These are phyloP conservation scores for Muschampia plurimacula DNA, from an alignment of 2,888 invertebrate species.

Conservation along the genomic window DNA sequence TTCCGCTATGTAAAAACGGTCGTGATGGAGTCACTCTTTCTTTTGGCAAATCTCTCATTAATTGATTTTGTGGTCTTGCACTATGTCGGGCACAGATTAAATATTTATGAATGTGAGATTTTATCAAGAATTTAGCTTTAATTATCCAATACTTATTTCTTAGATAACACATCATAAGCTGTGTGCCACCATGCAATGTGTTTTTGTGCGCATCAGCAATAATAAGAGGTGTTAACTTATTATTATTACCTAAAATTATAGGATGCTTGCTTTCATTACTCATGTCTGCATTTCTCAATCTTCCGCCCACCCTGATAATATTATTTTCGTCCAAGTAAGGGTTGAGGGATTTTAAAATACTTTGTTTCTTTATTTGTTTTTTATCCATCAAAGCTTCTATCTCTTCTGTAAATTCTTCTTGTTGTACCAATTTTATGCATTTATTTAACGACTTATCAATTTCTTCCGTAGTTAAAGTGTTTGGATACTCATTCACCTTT, in stretches of 20 bases:
- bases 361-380: conserved; percentile 24
- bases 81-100: conserved; percentile 29
- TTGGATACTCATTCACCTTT: background rate
- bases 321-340: background rate
- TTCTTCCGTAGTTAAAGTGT: conserved; percentile 40
- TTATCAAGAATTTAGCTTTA: conserved; percentile 22
- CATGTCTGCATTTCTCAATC: conserved; percentile 9
- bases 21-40: conserved; percentile 34
- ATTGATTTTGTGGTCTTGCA: conserved; percentile 22
- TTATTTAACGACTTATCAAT: conserved; percentile 38
- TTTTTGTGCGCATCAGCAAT: conserved; percentile 37
- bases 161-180: conserved; percentile 24
- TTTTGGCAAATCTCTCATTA: conserved; percentile 40
- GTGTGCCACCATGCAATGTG: conserved; percentile 35
- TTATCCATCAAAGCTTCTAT: conserved; percentile 13
- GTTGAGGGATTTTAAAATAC: conserved; percentile 30
- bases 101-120: conserved; percentile 29
- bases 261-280: conserved; percentile 11
- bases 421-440: conserved; percentile 43
- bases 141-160: conserved; percentile 37
- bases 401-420: conserved; percentile 39
- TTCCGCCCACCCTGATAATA: conserved; percentile 17
- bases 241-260: conserved; percentile 19
- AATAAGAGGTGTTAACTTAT: conserved; percentile 20
- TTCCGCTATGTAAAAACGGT: conserved; percentile 36